phyloP scores from a whole-genome alignment of 2,797 vertebrate species.

The Crypturellus tataupa region DNA sequence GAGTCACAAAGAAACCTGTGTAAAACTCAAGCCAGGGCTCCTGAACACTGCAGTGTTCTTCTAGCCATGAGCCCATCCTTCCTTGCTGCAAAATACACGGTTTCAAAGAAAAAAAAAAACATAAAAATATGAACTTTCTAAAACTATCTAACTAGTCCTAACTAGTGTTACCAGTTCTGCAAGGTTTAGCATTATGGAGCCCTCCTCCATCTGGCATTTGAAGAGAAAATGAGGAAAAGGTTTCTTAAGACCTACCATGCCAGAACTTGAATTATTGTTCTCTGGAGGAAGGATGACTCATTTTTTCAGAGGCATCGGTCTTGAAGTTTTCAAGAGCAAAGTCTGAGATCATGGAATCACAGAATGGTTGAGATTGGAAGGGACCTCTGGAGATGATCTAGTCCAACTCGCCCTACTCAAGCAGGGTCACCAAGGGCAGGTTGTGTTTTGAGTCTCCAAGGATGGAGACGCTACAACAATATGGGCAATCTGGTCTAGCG shows the following conservation, averaged over 20 bases:
- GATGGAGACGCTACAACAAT: no score
- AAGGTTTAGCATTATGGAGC: neutral
- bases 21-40: neutral
- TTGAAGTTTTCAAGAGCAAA: neutral
- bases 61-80: neutral
- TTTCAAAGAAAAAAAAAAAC: neutral
- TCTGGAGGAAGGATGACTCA: neutral
- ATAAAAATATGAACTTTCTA: neutral
- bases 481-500: no score
- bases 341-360: neutral
- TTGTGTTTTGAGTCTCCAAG: no score
- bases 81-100: neutral
- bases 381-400: no score
- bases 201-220: neutral
- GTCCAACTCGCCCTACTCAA: no score
- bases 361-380: neutral
- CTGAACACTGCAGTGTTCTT: neutral
- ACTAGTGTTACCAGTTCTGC: neutral
- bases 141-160: neutral
- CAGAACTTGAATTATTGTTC: rapidly evolving
- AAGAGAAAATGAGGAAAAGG: neutral
- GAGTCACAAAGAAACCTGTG: neutral
- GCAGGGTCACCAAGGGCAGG: no score
- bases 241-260: neutral
- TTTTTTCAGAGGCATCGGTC: neutral